These are phyloP conservation scores for Platysteira castanea DNA, from an alignment of 2,113 vertebrate genomes.

Conservation along the genomic window DNA sequence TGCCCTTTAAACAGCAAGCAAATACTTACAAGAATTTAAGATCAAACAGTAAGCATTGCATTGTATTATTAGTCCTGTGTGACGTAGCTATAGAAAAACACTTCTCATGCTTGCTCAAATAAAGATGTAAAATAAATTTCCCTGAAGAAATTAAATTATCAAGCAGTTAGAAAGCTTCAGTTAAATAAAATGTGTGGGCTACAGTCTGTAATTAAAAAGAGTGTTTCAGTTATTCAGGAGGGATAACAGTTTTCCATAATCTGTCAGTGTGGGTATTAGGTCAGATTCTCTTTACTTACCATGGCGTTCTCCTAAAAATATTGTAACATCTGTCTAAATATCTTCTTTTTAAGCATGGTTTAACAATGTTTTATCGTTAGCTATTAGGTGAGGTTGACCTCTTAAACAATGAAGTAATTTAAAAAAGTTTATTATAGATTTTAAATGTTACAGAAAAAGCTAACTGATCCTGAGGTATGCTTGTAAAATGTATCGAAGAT, in stretches of 20 bases:
- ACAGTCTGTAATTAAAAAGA: neutral
- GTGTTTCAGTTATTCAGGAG: neutral
- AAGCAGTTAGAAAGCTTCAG: neutral
- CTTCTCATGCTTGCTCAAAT: neutral
- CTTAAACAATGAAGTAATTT: neutral
- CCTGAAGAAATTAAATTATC: neutral
- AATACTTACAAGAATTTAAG: neutral
- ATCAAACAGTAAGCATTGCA: neutral
- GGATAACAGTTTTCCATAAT: neutral
- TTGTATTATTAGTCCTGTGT: neutral
- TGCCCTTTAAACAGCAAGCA: neutral
- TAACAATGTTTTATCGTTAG: neutral
- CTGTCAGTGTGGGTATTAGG: neutral
- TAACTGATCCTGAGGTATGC: neutral
- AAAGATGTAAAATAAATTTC: neutral
- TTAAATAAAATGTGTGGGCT: neutral
- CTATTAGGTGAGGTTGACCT: neutral
- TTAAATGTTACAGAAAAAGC: neutral
- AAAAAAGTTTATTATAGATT: neutral
- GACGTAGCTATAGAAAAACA: neutral
- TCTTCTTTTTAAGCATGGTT: neutral
- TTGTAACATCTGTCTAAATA: constrained; percentile 8
- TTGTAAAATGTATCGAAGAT: neutral
- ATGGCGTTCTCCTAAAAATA: constrained; percentile 5
- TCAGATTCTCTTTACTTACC: constrained; percentile 13